Evolutionary conservation across 2,113 vertebrate species (phyloP).

Genomic region (Myodes glareolus): DNA sequence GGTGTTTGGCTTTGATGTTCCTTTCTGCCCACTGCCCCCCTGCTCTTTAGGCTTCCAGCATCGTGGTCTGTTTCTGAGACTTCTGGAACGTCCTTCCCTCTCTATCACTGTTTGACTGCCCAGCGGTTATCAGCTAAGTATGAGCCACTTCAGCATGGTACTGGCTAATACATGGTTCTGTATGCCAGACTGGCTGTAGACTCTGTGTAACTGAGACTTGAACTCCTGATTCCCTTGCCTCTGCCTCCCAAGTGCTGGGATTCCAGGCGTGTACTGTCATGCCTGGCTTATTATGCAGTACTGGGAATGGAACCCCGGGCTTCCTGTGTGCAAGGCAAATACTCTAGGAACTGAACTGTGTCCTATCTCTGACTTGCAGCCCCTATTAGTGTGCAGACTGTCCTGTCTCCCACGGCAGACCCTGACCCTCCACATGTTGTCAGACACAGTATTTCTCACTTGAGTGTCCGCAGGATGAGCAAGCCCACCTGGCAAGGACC

Average conservation of each 20-base stretch:
- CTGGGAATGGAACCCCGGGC: not conserved
- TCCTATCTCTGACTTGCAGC: not conserved
- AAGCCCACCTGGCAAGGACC: not conserved
- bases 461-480: not conserved
- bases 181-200: not conserved
- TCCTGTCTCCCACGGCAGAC: not conserved
- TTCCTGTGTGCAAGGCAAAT: not conserved
- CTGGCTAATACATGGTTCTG: not conserved
- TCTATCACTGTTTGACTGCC: not conserved
- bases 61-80: not conserved
- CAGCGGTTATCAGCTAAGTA: not conserved
- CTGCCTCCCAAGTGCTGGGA: not conserved
- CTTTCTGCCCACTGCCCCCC: not conserved
- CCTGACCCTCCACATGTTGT: not conserved
- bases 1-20: fast-evolving
- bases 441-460: not conserved
- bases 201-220: not conserved
- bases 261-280: not conserved
- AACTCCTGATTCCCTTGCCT: not conserved
- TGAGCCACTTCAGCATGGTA: fast-evolving
- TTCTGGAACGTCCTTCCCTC: not conserved
- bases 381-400: not conserved
- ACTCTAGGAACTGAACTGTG: not conserved
- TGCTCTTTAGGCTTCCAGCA: not conserved
- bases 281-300: not conserved